These are phyloP conservation scores for Fregata magnificens DNA, from an alignment of 2,113 vertebrate genomes.

Conservation along the genomic window DNA sequence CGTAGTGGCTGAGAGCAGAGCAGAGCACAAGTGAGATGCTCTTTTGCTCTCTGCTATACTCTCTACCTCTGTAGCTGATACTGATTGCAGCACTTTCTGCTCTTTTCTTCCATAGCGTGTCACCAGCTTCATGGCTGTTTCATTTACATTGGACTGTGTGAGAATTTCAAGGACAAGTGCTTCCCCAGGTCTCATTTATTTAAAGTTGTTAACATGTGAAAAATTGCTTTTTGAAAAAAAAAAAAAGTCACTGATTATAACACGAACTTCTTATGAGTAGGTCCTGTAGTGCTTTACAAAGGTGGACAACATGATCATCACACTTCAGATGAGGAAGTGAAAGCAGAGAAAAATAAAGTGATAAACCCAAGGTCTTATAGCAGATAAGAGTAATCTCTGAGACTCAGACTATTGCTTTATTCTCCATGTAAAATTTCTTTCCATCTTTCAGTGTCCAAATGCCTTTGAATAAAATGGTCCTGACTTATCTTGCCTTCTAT, in stretches of 20 bases:
- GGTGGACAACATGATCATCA: not conserved
- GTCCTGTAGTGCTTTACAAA: not conserved
- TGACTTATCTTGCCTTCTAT: not conserved
- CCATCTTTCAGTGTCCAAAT: not conserved
- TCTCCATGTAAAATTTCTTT: not conserved
- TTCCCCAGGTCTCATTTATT: not conserved
- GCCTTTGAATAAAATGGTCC: not conserved
- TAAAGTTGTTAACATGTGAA: not conserved
- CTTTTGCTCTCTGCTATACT: not conserved
- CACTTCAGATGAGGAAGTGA: not conserved
- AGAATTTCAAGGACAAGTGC: not conserved
- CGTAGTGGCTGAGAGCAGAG: not conserved
- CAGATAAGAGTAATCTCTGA: not conserved
- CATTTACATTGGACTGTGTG: not conserved
- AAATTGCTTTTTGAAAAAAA: not conserved
- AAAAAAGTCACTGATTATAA: not conserved
- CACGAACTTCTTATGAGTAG: not conserved
- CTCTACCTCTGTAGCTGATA: not conserved
- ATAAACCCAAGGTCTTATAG: not conserved
- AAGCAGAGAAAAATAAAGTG: not conserved
- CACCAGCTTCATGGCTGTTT: not conserved
- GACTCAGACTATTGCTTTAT: not conserved
- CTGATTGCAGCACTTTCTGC: not conserved
- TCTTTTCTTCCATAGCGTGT: not conserved
- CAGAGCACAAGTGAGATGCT: not conserved